phyloP scores from a whole-genome alignment of 2,113 vertebrate species.

The Agapornis roseicollis region DNA sequence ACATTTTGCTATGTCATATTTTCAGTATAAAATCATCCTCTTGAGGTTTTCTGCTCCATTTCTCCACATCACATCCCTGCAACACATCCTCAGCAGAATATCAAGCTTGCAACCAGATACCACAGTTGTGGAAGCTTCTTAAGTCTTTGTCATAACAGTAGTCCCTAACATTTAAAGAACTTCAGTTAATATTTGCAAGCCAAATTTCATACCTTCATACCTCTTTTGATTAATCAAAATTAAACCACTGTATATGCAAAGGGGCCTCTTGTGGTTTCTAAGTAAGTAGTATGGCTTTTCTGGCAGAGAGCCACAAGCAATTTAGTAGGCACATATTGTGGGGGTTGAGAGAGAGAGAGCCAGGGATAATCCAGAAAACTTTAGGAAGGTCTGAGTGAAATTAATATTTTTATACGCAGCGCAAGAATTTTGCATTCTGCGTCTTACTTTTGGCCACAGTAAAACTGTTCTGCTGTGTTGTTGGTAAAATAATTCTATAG shows the following conservation, averaged over 20 bases:
- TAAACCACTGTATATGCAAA: conserved; percentile 49
- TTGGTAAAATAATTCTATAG: not conserved
- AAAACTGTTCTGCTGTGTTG: not conserved
- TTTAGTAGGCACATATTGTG: conserved; percentile 42
- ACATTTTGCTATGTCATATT: not conserved
- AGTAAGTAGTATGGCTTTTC: conserved; percentile 59
- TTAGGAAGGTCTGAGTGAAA: conserved; percentile 7
- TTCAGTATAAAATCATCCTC: not conserved
- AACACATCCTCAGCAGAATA: not conserved
- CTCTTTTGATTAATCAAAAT: conserved; percentile 55
- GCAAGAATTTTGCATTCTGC: not conserved
- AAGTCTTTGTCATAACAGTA: conserved; percentile 44
- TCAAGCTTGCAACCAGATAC: not conserved
- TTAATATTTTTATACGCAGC: not conserved
- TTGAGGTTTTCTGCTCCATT: not conserved
- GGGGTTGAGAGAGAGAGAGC: not conserved
- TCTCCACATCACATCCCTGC: not conserved
- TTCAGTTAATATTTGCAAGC: conserved; percentile 44
- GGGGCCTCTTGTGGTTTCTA: conserved; percentile 60
- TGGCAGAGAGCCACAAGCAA: conserved; percentile 50
- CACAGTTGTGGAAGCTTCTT: not conserved
- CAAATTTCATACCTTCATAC: conserved; percentile 56
- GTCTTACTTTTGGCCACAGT: not conserved
- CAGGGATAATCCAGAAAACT: conserved; percentile 3
- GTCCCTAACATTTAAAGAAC: conserved; percentile 26